phyloP scores from a whole-genome alignment of 2,888 invertebrate genomes.

The Catocala fraxini region DNA sequence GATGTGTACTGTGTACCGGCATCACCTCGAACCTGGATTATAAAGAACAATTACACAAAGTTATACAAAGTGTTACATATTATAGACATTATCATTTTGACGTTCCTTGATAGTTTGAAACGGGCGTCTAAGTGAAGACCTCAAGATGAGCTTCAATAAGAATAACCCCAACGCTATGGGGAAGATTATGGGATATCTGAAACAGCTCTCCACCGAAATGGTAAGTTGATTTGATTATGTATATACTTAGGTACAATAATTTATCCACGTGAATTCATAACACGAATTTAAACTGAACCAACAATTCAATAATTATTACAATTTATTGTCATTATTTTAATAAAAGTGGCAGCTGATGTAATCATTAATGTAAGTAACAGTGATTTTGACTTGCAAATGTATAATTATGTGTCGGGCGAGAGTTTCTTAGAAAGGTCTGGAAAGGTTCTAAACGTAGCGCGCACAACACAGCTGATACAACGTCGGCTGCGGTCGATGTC shows the following conservation, averaged over 20 bases:
- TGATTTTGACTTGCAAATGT: not conserved
- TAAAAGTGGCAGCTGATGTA: too few species aligned
- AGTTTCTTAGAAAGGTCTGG: conserved; percentile 69
- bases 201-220: conserved; percentile 85
- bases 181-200: conserved; percentile 84
- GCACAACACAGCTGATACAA: conserved; percentile 18
- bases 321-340: too few species aligned
- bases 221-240: conserved; percentile 62
- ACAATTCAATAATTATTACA: too few species aligned
- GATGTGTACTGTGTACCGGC: conserved; percentile 70
- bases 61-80: conserved; percentile 67
- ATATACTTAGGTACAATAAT: too few species aligned
- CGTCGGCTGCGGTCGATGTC: conserved; percentile 56
- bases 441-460: conserved; percentile 34
- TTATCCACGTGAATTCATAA: too few species aligned
- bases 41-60: conserved; percentile 66
- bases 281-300: too few species aligned
- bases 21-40: conserved; percentile 78
- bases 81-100: conserved; percentile 80
- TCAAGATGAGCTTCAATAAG: conserved; percentile 86
- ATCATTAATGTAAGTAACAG: too few species aligned
- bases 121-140: conserved; percentile 53
- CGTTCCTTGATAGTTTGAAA: conserved; percentile 74
- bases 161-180: conserved; percentile 84
- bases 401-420: conserved; percentile 56